phyloP scores from a whole-genome alignment of 2,113 vertebrate species.

The Carollia perspicillata region DNA sequence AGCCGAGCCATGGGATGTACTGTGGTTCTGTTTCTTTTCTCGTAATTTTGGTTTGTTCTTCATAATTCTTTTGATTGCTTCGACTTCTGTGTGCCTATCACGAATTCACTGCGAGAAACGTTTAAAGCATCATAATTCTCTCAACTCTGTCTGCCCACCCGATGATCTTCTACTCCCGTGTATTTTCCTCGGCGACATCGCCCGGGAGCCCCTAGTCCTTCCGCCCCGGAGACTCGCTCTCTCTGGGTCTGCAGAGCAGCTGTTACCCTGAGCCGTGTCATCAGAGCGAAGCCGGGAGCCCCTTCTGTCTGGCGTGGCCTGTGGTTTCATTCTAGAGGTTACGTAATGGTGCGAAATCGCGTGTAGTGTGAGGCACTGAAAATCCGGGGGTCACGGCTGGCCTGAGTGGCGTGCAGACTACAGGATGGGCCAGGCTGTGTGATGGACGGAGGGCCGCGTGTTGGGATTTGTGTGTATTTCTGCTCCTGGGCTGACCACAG shows the following conservation, averaged over 20 bases:
- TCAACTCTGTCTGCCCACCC: rapidly evolving
- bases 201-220: not conserved
- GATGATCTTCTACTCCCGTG: not conserved
- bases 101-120: not conserved
- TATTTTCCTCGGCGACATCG: not conserved
- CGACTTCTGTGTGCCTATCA: not conserved
- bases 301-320: not conserved
- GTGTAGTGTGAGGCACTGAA: not conserved
- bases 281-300: not conserved
- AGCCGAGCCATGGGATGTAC: not conserved
- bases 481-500: no score
- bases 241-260: not conserved
- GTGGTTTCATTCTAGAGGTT: no score
- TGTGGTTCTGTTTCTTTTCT: not conserved
- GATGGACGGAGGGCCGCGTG: rapidly evolving
- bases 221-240: not conserved
- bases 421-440: not conserved
- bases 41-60: not conserved
- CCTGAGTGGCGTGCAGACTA: rapidly evolving
- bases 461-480: not conserved
- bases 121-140: not conserved
- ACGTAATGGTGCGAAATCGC: not conserved
- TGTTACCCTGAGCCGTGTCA: no score
- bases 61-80: not conserved
- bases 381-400: no score